Percentiles rank a stretch among this genome's conserved stretches.
These are phyloP conservation scores for Autographa pulchrina DNA, from an alignment of 2,888 invertebrate genomes.

Conservation along the genomic window DNA sequence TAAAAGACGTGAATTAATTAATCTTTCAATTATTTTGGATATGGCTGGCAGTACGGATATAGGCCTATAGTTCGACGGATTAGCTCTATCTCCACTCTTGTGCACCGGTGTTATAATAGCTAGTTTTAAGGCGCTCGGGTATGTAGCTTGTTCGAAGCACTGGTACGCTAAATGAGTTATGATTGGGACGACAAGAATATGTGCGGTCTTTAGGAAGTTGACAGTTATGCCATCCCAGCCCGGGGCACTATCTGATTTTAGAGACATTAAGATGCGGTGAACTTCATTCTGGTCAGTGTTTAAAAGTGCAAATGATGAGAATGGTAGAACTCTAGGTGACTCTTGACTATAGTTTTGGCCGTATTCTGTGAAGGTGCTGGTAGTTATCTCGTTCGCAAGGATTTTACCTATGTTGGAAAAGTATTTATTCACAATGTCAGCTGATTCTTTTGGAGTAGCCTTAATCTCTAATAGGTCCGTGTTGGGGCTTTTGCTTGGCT, in stretches of 20 bases:
- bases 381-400: not conserved
- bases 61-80: too few species aligned
- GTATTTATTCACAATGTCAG: not conserved
- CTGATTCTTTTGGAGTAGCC: not conserved
- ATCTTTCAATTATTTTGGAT: not conserved
- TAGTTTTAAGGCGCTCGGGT: not conserved
- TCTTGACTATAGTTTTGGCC: not conserved
- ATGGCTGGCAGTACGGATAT: too few species aligned
- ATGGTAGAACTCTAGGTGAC: not conserved
- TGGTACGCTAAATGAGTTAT: not conserved
- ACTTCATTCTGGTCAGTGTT: not conserved
- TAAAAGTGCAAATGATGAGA: not conserved
- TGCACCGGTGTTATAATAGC: too few species aligned
- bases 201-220: not conserved
- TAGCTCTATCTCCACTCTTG: too few species aligned
- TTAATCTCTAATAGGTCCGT: not conserved
- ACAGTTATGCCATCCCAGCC: not conserved
- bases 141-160: not conserved
- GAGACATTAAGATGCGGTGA: not conserved
- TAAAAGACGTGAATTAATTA: not conserved
- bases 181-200: not conserved
- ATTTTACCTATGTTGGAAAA: slow-evolving; percentile 5
- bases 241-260: not conserved
- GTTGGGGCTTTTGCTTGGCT: not conserved
- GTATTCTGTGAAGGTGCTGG: not conserved